Conservation (phyloP, 2,797 vertebrate genomes). For the Avahi laniger region DNA sequence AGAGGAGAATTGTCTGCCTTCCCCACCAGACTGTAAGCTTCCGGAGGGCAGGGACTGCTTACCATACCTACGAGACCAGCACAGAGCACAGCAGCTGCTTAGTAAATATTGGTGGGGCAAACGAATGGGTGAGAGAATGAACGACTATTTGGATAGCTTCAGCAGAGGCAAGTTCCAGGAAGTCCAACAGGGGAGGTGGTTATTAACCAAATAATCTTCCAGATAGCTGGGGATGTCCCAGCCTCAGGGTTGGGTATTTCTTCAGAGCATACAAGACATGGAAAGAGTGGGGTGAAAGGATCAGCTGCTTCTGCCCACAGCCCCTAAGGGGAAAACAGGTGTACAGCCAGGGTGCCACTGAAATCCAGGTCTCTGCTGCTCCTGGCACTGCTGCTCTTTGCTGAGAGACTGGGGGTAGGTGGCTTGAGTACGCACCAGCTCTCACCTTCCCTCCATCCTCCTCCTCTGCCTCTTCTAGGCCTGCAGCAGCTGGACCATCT, state of each 20-base stretch:
- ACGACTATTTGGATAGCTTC: background rate
- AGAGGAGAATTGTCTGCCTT: background rate
- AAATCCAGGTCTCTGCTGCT: background rate
- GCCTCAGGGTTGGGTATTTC: fast-evolving
- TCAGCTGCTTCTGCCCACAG: background rate
- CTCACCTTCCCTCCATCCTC: too few relatives aligned
- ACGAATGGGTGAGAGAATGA: background rate
- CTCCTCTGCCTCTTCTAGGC: background rate
- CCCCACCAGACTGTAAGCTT: background rate
- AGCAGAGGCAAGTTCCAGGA: background rate
- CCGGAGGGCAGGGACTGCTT: background rate
- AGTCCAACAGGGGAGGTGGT: background rate
- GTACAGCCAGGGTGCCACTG: fast-evolving
- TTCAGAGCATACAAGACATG: background rate
- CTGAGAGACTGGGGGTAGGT: background rate
- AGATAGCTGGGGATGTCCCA: background rate
- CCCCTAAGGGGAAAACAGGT: background rate
- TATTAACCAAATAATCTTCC: background rate
- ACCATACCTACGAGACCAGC: background rate
- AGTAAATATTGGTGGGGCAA: background rate
- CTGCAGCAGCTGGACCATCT: background rate
- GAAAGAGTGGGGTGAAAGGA: background rate
- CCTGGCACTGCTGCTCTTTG: background rate
- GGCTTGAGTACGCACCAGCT: background rate
- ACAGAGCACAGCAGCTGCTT: background rate